Evolutionary conservation across 2,888 invertebrate genomes (phyloP).

Genomic region (Mechanitis messenoides): DNA sequence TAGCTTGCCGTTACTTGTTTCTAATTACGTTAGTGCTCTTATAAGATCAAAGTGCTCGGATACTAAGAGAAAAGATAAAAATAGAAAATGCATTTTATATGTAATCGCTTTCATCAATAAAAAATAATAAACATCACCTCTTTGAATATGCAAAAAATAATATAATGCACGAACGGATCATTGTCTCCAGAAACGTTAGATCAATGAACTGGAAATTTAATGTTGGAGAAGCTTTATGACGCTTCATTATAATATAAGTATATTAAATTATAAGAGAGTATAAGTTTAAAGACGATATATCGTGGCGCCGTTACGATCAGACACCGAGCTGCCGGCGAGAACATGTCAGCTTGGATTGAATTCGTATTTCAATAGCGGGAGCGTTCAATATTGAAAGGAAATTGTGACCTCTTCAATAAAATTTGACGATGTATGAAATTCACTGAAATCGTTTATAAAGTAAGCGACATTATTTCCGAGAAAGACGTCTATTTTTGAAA

Average conservation of each 20-base stretch:
- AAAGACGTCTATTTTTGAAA: constrained; percentile 53
- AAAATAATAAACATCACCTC: neutral
- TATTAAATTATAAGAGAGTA: constrained; percentile 16
- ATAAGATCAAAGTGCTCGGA: too few species aligned
- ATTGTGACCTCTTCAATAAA: constrained; percentile 58
- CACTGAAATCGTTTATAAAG: constrained; percentile 60
- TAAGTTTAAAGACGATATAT: neutral
- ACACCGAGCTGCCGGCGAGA: too few species aligned
- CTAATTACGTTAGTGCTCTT: constrained; percentile 16
- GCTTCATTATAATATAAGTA: neutral
- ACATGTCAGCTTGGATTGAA: too few species aligned
- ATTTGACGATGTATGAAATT: constrained; percentile 55
- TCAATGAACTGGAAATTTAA: neutral
- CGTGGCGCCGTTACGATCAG: too few species aligned
- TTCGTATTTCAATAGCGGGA: too few species aligned
- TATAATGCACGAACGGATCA: neutral
- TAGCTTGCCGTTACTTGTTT: constrained; percentile 7
- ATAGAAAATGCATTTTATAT: too few species aligned
- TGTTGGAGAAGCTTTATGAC: neutral
- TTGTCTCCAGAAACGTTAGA: constrained; percentile 1
- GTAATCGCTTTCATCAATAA: neutral
- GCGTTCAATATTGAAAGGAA: constrained; percentile 31
- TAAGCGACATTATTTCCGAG: constrained; percentile 64
- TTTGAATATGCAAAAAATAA: neutral
- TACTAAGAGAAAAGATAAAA: too few species aligned